phyloP scores from a whole-genome alignment of 2,888 invertebrate genomes.

The Trissolcus japonicus region DNA sequence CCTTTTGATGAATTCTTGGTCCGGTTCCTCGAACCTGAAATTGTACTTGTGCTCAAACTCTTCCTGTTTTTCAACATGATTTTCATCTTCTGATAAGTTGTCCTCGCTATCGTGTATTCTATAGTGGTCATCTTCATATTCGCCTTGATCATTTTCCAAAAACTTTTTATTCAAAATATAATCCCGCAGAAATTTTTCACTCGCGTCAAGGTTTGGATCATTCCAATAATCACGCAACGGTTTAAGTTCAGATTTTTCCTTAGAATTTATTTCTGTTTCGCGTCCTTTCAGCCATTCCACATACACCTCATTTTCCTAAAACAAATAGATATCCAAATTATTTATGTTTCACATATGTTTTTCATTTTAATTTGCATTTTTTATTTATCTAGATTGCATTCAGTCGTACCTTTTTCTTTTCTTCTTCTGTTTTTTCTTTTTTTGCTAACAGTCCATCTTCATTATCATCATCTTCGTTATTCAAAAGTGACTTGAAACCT shows the following conservation, averaged over 20 bases:
- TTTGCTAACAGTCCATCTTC: conserved; percentile 65
- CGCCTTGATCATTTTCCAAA: conserved; percentile 62
- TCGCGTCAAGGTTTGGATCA: conserved; percentile 86
- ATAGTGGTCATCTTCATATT: conserved; percentile 61
- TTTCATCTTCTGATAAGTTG: conserved; percentile 86
- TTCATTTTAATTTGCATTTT: not conserved
- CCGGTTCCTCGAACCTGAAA: conserved; percentile 97
- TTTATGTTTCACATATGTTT: not conserved
- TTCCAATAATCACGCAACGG: conserved; percentile 90
- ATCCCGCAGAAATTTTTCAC: conserved; percentile 93
- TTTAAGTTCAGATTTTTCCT: conserved; percentile 81
- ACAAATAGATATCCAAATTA: conserved; percentile 5
- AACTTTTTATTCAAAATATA: conserved; percentile 92
- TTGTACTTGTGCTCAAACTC: conserved; percentile 97
- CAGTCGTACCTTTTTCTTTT: conserved; percentile 61
- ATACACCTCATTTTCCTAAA: conserved; percentile 79
- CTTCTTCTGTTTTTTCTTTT: conserved; percentile 76
- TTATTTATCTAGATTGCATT: not conserved
- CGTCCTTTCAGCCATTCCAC: conserved; percentile 89
- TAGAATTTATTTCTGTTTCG: conserved; percentile 79
- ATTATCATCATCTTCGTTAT: conserved; percentile 78
- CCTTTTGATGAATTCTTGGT: conserved; percentile 86
- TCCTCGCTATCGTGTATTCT: conserved; percentile 76
- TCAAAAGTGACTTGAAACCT: conserved; percentile 79
- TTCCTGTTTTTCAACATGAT: conserved; percentile 87